Conservation (phyloP, 2,797 vertebrate genomes). For the Pantherophis alleghaniensis region DNA sequence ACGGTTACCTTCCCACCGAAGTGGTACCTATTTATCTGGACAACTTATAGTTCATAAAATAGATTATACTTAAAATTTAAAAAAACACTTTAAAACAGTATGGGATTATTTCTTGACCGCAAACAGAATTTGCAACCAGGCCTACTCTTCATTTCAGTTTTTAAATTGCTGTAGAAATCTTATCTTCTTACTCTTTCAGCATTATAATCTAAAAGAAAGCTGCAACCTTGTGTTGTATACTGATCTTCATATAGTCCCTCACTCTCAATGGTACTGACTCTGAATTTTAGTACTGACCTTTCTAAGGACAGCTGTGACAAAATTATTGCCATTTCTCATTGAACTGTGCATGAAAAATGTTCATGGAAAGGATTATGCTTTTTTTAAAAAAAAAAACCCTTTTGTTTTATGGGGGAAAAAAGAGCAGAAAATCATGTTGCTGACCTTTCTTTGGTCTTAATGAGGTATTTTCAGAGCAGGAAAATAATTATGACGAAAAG, state of each 20-base stretch:
- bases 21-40: not conserved
- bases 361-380: slow-evolving; percentile 35
- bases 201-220: not conserved
- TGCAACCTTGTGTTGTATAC: slow-evolving; percentile 32
- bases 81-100: not conserved
- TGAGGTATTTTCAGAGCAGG: slow-evolving; percentile 33
- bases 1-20: not conserved
- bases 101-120: not conserved
- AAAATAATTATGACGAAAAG: slow-evolving; percentile 33
- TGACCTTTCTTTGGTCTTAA: slow-evolving; percentile 67
- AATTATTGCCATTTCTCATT: slow-evolving; percentile 56
- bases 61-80: not conserved
- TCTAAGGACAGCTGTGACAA: slow-evolving; percentile 39
- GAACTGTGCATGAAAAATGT: slow-evolving; percentile 50
- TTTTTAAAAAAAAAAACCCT: slow-evolving; percentile 26
- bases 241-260: slow-evolving; percentile 46
- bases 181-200: not conserved
- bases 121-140: not conserved
- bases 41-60: not conserved
- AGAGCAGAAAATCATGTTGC: slow-evolving; percentile 53
- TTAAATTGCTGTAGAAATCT: not conserved
- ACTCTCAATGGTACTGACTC: slow-evolving; percentile 36
- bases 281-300: slow-evolving; percentile 55
- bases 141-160: not conserved
- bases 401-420: slow-evolving; percentile 37